These are phyloP conservation scores for human (Homo sapiens) DNA, from an alignment of 2,113 vertebrate genomes.

Conservation along the genomic window DNA sequence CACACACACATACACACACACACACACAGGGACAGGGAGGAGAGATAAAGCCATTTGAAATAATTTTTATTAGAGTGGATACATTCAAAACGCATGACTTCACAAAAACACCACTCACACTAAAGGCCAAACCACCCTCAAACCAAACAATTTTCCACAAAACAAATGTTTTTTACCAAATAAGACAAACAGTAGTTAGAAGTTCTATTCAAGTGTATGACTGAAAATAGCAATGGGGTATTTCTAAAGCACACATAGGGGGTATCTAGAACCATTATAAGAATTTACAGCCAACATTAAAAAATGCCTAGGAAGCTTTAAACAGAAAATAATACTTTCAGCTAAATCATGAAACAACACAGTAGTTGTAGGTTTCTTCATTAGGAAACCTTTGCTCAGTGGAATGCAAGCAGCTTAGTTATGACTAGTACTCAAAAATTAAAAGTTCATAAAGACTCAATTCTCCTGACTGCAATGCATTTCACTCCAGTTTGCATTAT, in stretches of 20 bases:
- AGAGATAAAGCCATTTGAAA: not conserved
- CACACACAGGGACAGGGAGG: no score
- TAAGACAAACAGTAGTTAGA: conserved; percentile 15
- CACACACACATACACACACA: not conserved
- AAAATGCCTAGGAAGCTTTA: conserved; percentile 56
- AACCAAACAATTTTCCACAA: conserved; percentile 17
- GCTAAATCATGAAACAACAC: conserved; percentile 27
- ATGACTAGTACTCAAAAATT: conserved; percentile 21
- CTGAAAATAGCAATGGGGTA: conserved; percentile 40
- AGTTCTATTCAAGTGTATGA: conserved; percentile 10
- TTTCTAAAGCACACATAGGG: conserved; percentile 30
- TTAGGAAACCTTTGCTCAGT: conserved; percentile 15
- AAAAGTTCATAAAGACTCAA: not conserved
- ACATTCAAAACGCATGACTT: conserved; percentile 47
- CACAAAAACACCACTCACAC: conserved; percentile 3
- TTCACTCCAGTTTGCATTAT: not conserved
- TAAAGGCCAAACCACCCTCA: not conserved
- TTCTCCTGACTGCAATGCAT: conserved; percentile 24
- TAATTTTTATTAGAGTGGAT: conserved; percentile 21
- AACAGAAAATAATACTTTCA: conserved; percentile 44
- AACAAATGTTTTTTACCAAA: not conserved
- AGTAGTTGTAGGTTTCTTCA: not conserved
- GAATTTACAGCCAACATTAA: conserved; percentile 61
- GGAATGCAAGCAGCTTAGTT: conserved; percentile 42
- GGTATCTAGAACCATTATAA: conserved; percentile 51